These are phyloP conservation scores for Prunella himalayana DNA, from an alignment of 2,113 vertebrate genomes.

Conservation along the genomic window DNA sequence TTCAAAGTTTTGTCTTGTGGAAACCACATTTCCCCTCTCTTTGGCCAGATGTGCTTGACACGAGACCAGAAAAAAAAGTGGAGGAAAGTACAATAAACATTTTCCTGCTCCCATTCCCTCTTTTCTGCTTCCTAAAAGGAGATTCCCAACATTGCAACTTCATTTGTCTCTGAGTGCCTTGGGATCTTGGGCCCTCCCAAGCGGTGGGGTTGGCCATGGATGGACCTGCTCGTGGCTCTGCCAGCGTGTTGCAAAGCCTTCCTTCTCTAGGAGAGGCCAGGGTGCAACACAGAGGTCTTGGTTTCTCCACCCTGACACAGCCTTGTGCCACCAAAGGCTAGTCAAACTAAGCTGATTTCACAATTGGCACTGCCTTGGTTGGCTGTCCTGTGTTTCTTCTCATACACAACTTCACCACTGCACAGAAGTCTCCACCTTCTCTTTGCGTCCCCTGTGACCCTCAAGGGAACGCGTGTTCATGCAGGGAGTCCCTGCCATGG, in stretches of 20 bases:
- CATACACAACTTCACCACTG: not conserved
- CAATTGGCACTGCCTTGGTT: not conserved
- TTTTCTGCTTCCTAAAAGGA: not conserved
- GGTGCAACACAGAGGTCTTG: not conserved
- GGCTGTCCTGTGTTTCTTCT: not conserved
- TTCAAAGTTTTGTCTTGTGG: constrained; percentile 38
- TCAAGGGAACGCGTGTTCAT: not conserved
- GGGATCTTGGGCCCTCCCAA: not conserved
- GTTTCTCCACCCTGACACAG: not conserved
- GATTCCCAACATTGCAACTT: not conserved
- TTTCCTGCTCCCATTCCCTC: not conserved
- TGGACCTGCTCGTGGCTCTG: rapidly evolving
- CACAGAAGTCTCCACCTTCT: not conserved
- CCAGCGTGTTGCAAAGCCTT: not conserved
- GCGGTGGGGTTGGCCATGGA: rapidly evolving
- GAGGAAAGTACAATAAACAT: not conserved
- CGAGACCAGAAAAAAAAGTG: not conserved
- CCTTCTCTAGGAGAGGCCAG: not conserved
- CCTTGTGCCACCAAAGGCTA: not conserved
- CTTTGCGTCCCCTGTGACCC: not conserved
- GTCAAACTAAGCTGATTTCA: not conserved
- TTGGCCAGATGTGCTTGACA: constrained; percentile 12
- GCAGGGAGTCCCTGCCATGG: not conserved
- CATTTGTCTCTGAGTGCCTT: not conserved
- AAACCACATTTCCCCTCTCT: constrained; percentile 29